Conservation (phyloP, 2,113 vertebrate species). For the Zootoca vivipara region DNA sequence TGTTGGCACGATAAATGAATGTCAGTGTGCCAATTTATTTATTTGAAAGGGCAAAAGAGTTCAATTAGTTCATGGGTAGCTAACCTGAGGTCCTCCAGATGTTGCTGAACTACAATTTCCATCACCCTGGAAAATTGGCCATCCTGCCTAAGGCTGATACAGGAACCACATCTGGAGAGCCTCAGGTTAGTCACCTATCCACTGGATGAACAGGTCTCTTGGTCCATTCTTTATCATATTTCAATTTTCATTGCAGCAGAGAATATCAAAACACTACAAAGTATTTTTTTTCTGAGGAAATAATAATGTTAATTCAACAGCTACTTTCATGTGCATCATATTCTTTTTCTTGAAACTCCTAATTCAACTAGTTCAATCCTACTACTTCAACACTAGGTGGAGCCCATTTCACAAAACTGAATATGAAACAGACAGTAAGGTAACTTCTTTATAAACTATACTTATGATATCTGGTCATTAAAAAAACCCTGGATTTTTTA, state of each 20-base stretch:
- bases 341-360: conserved; percentile 31
- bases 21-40: too few relatives aligned
- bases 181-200: background rate
- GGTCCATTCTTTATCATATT: background rate
- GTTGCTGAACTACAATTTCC: too few relatives aligned
- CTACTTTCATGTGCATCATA: background rate
- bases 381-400: conserved; percentile 76
- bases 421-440: conserved; percentile 32
- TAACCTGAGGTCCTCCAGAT: too few relatives aligned
- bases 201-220: too few relatives aligned
- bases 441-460: conserved; percentile 28
- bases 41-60: background rate
- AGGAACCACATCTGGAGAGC: background rate
- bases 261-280: background rate
- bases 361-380: conserved; percentile 36
- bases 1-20: background rate
- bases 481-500: background rate
- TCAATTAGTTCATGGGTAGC: too few relatives aligned
- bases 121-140: too few relatives aligned
- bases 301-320: rapidly evolving
- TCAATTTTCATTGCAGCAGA: background rate
- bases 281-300: background rate
- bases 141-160: too few relatives aligned
- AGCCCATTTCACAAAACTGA: conserved; percentile 70
- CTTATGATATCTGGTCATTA: conserved; percentile 1